Conservation (phyloP, 2,888 invertebrate genomes). For the Prenolepis imparis region DNA sequence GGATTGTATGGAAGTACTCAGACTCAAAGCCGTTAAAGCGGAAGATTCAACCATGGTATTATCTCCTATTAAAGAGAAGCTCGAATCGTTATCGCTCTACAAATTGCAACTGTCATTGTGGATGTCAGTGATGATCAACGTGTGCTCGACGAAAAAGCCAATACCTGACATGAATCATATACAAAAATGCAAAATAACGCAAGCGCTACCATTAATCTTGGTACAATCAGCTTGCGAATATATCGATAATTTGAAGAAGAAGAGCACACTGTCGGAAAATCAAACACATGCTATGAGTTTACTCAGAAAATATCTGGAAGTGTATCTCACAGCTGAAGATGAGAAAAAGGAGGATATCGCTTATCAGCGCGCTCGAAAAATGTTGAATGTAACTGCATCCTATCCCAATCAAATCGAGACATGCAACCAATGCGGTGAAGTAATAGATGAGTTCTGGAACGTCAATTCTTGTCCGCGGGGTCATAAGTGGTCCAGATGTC, state of each 20-base stretch:
- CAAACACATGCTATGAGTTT: slow-evolving; percentile 75
- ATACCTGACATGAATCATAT: slow-evolving; percentile 70
- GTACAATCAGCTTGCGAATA: slow-evolving; percentile 76
- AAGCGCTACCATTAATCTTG: slow-evolving; percentile 80
- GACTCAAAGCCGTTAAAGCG: slow-evolving; percentile 77
- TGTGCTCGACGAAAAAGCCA: slow-evolving; percentile 76
- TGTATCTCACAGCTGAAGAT: slow-evolving; percentile 80
- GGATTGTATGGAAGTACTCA: slow-evolving; percentile 84
- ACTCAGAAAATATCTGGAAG: slow-evolving; percentile 80
- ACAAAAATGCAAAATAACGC: slow-evolving; percentile 74
- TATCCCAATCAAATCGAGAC: slow-evolving; percentile 72
- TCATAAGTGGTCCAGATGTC: slow-evolving; percentile 82
- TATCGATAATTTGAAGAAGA: slow-evolving; percentile 70
- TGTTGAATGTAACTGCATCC: slow-evolving; percentile 68
- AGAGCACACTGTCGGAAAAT: slow-evolving; percentile 65
- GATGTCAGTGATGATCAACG: slow-evolving; percentile 79
- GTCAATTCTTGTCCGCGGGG: slow-evolving; percentile 78
- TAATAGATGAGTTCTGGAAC: slow-evolving; percentile 80
- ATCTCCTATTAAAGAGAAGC: slow-evolving; percentile 63
- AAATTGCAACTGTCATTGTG: slow-evolving; percentile 80
- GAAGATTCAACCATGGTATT: slow-evolving; percentile 64
- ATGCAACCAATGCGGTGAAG: slow-evolving; percentile 79
- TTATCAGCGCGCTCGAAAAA: slow-evolving; percentile 57
- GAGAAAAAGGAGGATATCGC: slow-evolving; percentile 74
- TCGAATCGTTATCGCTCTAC: slow-evolving; percentile 76